phyloP scores from a whole-genome alignment of 2,888 invertebrate species.

The Cantharis rufa region DNA sequence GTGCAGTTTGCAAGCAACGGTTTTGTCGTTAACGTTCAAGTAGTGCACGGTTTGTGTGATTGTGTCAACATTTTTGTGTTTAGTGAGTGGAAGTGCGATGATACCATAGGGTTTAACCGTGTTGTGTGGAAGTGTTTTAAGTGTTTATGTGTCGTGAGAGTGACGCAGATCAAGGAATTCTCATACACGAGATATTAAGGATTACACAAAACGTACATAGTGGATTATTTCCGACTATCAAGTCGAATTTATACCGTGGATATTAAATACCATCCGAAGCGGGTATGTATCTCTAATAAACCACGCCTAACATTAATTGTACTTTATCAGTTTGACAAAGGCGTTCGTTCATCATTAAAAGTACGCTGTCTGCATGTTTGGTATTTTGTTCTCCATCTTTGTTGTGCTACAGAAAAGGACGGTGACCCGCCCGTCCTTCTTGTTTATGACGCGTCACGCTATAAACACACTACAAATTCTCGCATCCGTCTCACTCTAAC shows the following conservation, averaged over 20 bases:
- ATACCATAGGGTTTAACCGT: constrained; percentile 12
- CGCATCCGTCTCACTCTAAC: constrained; percentile 17
- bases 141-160: constrained; percentile 22
- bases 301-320: constrained; percentile 27
- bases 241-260: constrained; percentile 22
- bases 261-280: constrained; percentile 30
- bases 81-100: constrained; percentile 18
- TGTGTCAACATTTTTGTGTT: constrained; percentile 24
- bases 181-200: constrained; percentile 14
- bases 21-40: neutral
- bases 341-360: constrained; percentile 25
- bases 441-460: constrained; percentile 29
- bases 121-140: constrained; percentile 6
- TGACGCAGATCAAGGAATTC: constrained; percentile 21
- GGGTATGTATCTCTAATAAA: constrained; percentile 22
- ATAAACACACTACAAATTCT: constrained; percentile 29
- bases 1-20: constrained; percentile 2
- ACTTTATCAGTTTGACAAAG: constrained; percentile 20
- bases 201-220: constrained; percentile 17
- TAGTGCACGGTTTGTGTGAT: constrained; percentile 22
- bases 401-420: constrained; percentile 15
- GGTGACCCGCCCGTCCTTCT: constrained; percentile 27
- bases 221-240: constrained; percentile 17
- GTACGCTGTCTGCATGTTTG: constrained; percentile 29
- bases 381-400: constrained; percentile 28